Base-by-base conservation (phyloP, 92 coral and sea anemone genomes). In the Blastomussa wellsi region DNA sequence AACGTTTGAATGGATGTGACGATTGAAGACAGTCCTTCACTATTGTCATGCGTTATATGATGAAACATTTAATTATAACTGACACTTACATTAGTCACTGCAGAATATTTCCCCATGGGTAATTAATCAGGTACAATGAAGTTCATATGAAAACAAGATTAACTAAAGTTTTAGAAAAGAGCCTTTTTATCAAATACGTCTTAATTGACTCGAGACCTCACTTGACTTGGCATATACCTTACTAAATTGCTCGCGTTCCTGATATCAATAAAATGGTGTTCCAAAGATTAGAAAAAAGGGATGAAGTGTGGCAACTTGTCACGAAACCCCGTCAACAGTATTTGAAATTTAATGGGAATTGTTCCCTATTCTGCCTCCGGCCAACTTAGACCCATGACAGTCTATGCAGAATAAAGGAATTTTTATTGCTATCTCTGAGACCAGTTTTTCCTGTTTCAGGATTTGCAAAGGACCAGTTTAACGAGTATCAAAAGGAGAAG, bases 391-490 rank as follows among this genome's bases (percentile, higher is more conserved):
- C 6, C 22, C 29, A 5, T 57, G 26, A 55, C 28, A 16, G 22
- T 20, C 26, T n/a, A n/a, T n/a, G n/a, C 44, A 7, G 4, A 39
- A 39, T 3, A 39, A 26, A 24, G 12, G 32, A 65, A 11, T 15
- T 62, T 62, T 62, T 26, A 28, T 28, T 28, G 22, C 5, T 59
- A 0, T 59, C 42, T 36, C 17, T 0, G 2, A 39, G 29, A 64
- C 15, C 22, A 0, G 26, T 57, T 76, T 52, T 65, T 59, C 12
- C 71, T 26, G 11, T 65, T 73, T 26, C 53, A 94, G 98, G 98
- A 9, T 94, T 94, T 79, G 92, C 98, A 44, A 69, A 86, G 19
- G 88, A 86, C 59, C 98, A 92, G 90, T 94, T 94, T 81, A 89
- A 93, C 77, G 80, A 86, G 65, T 79, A 86, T 77, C 78, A 92